Evolutionary conservation across 2,797 vertebrate genomes (phyloP), one percentile per base, ranked within the genome.

Genomic region (Melanotaenia maccullochi): DNA sequence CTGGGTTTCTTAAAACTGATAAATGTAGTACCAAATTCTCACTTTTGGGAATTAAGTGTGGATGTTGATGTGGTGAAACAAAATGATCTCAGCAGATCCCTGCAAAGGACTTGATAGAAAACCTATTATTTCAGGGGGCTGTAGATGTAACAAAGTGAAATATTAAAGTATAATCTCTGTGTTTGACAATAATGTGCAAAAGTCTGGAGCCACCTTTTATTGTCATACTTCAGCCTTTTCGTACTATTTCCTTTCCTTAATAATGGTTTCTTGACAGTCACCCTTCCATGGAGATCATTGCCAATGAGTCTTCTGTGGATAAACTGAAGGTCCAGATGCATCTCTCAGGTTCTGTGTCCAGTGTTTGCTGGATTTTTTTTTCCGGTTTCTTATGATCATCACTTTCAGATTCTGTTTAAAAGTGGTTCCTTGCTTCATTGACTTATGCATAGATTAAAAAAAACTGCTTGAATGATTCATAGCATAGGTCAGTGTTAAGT

Each of bases 1-100:
- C n/a, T 58, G 22, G n/a, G n/a, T 38, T 16, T 75, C 14, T 18
- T 59, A 49, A 73, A 38, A 33, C 32, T 33, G 32, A 24, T 5
- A 22, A 70, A 32, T 40, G 16, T 9, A 25, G 2, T 1, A 65
- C 4, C 25, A 65, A 20, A 22, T 66, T 42, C 24, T 42, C 16
- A 9, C 24, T 35, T 14, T 4, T 12, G 5, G 14, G 2, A 32
- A 32, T 12, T 22, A 24, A 55, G 12, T 13, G 28, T 24, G n/a
- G 28, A n/a, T 35, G 25, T 24, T 38, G 16, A 60, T 54, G 5
- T 47, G 25, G 3, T 42, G 13, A 13, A 25, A 38, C 54, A 8
- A 24, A 59, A 18, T 20, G 5, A 12, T 65, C 12, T 5, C 18
- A 18, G 9, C 8, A 35, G 30, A 33, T n/a, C 3, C 30, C 28